These are phyloP conservation scores for Yponomeuta cagnagella DNA, from an alignment of 2,888 invertebrate genomes.

Conservation along the genomic window DNA sequence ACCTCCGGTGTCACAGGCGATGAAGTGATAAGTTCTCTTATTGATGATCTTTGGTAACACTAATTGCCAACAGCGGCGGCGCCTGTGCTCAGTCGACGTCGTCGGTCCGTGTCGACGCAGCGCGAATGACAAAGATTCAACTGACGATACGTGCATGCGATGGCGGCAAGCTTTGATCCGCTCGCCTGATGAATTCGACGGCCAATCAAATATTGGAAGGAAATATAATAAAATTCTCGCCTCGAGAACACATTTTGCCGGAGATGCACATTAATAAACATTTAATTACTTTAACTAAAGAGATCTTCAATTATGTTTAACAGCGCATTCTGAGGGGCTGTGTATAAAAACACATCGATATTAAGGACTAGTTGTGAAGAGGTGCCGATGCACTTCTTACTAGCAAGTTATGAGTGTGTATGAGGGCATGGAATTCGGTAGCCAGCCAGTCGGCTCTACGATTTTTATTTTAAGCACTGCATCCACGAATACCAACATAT, in stretches of 20 bases:
- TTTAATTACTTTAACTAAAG: slow-evolving; percentile 2
- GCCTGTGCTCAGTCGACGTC: slow-evolving; percentile 48
- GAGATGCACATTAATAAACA: not conserved
- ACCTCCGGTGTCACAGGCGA: slow-evolving; percentile 59
- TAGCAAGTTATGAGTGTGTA: slow-evolving; percentile 21
- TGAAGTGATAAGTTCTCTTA: slow-evolving; percentile 73
- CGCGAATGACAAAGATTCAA: slow-evolving; percentile 69
- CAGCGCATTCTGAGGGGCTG: not conserved
- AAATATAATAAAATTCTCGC: slow-evolving; percentile 21
- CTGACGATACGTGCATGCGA: slow-evolving; percentile 50
- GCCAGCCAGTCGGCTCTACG: slow-evolving; percentile 37
- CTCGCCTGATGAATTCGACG: slow-evolving; percentile 53
- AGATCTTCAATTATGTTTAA: not conserved
- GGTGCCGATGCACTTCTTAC: not conserved
- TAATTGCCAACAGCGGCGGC: slow-evolving; percentile 71
- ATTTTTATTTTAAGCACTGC: slow-evolving; percentile 58
- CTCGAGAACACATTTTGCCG: not conserved
- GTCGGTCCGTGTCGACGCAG: slow-evolving; percentile 38
- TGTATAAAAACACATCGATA: slow-evolving; percentile 18
- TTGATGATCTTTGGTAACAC: slow-evolving; percentile 71
- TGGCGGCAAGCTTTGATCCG: slow-evolving; percentile 61
- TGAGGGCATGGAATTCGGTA: slow-evolving; percentile 61
- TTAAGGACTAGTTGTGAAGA: not conserved
- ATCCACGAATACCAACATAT: slow-evolving; percentile 43
- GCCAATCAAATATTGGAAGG: slow-evolving; percentile 61